A percentile compares a stretch with the other conserved stretches of the same genome.
phyloP scores from a whole-genome alignment of 2,797 vertebrate genomes.

The Enteromius argenteus region DNA sequence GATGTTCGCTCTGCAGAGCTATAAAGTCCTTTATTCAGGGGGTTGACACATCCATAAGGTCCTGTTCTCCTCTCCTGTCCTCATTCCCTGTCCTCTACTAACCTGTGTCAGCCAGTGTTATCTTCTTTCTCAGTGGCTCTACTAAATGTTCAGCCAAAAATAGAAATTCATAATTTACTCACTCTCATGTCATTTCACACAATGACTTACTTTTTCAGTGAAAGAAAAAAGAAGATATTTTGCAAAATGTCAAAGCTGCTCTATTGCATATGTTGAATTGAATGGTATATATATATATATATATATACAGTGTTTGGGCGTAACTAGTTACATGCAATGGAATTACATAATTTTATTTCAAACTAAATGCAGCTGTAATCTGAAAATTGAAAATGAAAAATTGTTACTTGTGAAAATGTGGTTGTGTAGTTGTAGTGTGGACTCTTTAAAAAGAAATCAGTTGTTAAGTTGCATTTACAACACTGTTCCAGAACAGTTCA shows the following conservation, averaged over 20 bases:
- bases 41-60: background rate
- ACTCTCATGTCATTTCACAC: background rate
- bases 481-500: no score
- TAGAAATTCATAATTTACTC: background rate
- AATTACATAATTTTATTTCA: background rate
- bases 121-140: background rate
- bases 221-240: background rate
- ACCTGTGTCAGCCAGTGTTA: background rate
- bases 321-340: background rate
- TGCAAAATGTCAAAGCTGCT: background rate
- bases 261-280: background rate
- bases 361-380: background rate
- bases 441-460: no score
- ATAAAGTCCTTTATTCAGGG: background rate
- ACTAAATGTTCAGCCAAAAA: constrained; percentile 4
- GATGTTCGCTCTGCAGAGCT: constrained; percentile 6
- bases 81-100: background rate
- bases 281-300: background rate
- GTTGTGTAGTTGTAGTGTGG: no score
- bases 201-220: background rate
- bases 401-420: no score
- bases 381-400: no score
- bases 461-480: no score
- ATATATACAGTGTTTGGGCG: background rate
- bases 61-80: background rate